phyloP scores from a whole-genome alignment of 2,113 vertebrate species.

The Sprattus sprattus region DNA sequence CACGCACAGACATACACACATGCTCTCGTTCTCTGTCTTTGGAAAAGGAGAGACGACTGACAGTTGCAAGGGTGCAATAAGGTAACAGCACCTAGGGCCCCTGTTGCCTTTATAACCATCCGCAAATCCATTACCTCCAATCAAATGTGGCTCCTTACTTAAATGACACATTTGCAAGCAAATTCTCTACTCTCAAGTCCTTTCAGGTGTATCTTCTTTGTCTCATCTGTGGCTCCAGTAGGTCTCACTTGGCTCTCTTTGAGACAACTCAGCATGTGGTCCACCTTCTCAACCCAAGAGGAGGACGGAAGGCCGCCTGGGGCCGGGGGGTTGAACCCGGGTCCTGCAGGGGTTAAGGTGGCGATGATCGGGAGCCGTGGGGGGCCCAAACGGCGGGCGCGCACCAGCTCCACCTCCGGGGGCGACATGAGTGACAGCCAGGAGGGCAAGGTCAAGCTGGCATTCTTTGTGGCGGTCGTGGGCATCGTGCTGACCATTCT shows the following conservation, averaged over 20 bases:
- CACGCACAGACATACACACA: too few species aligned
- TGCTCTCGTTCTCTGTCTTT: too few species aligned
- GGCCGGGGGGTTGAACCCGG: conserved; percentile 5
- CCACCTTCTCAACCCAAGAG: conserved; percentile 79
- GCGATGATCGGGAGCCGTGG: conserved; percentile 57
- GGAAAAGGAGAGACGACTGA: too few species aligned
- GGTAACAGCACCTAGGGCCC: too few species aligned
- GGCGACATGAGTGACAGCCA: conserved; percentile 68
- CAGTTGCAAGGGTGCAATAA: too few species aligned
- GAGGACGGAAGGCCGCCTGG: conserved; percentile 61
- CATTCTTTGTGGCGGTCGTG: conserved; percentile 76
- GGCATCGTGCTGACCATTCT: conserved; percentile 80
- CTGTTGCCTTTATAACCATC: too few species aligned
- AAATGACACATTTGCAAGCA: too few species aligned
- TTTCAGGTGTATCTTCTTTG: too few species aligned
- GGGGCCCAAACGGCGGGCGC: conserved; percentile 54
- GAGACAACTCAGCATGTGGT: conserved; percentile 73
- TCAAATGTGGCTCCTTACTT: too few species aligned
- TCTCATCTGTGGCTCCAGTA: not conserved
- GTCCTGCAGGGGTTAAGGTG: conserved; percentile 52
- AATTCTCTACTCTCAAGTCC: too few species aligned
- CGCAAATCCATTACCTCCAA: too few species aligned
- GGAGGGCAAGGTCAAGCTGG: conserved; percentile 82
- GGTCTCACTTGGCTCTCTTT: not conserved
- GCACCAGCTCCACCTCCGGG: conserved; percentile 42